Evolutionary conservation across 2,888 invertebrate genomes (phyloP).

Genomic region (Incurvaria masculella): DNA sequence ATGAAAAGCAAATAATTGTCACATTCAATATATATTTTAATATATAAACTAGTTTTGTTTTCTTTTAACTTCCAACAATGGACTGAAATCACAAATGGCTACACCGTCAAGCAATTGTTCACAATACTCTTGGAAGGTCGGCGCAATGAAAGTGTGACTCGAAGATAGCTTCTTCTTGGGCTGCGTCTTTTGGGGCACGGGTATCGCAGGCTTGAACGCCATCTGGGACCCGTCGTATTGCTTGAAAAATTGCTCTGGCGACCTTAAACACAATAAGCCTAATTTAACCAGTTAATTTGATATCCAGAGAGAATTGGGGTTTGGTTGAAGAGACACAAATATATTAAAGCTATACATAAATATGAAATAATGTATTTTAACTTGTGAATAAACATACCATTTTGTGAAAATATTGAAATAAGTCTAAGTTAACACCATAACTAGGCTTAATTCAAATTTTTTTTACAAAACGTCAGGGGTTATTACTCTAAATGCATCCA

Average conservation of each 20-base stretch:
- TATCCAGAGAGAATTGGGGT: conserved; percentile 8
- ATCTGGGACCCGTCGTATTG: conserved; percentile 67
- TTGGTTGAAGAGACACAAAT: conserved; percentile 8
- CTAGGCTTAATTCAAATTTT: no score
- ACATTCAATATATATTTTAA: neutral
- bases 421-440: no score
- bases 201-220: conserved; percentile 69
- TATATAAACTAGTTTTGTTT: conserved; percentile 1
- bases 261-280: conserved; percentile 47
- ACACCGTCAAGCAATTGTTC: conserved; percentile 29
- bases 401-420: no score
- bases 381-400: conserved; percentile 1
- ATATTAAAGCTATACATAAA: conserved; percentile 4
- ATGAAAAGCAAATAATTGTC: no score
- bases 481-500: no score
- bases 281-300: no score
- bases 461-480: no score
- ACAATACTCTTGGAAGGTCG: conserved; percentile 41
- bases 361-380: conserved; percentile 1
- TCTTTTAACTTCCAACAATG: conserved; percentile 2
- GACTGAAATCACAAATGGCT: conserved; percentile 11
- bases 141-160: conserved; percentile 39
- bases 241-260: conserved; percentile 60
- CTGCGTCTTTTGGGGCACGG: conserved; percentile 53
- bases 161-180: conserved; percentile 27